Evolutionary conservation across 2,113 vertebrate genomes (phyloP).

Genomic region (Bos indicus): DNA sequence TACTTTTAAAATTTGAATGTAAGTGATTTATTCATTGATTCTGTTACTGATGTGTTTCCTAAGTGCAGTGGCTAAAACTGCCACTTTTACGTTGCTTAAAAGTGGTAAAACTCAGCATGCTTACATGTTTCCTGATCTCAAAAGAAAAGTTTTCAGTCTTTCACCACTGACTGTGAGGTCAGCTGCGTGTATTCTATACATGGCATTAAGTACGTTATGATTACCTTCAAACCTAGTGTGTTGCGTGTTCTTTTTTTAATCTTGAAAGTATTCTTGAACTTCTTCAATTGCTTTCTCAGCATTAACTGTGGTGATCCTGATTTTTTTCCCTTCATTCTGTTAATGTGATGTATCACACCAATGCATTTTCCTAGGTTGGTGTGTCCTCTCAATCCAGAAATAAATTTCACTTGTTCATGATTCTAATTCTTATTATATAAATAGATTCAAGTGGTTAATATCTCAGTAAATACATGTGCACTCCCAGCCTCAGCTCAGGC

Average conservation of each 20-base stretch:
- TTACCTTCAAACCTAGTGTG: background rate
- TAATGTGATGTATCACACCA: background rate
- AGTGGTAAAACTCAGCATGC: background rate
- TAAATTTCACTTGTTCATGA: background rate
- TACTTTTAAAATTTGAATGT: background rate
- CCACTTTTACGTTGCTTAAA: background rate
- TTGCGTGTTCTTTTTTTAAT: background rate
- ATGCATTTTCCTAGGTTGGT: background rate
- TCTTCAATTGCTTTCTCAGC: background rate
- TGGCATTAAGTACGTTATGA: background rate
- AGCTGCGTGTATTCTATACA: rapidly evolving
- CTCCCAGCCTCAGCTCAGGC: background rate
- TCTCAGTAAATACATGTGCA: background rate
- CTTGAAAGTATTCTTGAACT: background rate
- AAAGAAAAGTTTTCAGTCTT: background rate
- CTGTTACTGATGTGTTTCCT: background rate
- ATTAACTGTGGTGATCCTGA: background rate
- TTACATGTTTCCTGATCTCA: background rate
- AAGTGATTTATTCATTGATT: background rate
- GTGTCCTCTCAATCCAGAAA: background rate
- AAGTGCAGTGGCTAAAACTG: background rate
- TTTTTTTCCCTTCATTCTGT: background rate
- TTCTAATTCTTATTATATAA: background rate
- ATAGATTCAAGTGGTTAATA: background rate
- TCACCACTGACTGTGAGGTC: background rate